Percentiles rank a stretch among this genome's conserved stretches.
Conservation (phyloP, 2,113 vertebrate species). For the Gambusia holbrooki region DNA sequence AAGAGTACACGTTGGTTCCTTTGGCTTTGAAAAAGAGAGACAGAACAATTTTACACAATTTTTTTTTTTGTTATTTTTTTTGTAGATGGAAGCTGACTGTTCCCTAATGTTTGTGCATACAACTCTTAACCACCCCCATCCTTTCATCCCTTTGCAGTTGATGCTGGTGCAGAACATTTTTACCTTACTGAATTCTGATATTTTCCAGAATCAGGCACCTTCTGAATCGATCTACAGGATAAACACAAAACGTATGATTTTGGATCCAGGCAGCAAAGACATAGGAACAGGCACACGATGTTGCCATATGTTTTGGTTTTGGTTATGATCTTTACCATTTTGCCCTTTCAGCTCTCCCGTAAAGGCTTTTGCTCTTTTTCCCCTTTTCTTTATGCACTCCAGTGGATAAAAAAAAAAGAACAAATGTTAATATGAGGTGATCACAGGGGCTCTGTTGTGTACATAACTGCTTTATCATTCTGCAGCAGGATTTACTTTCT, state of each 20-base stretch:
- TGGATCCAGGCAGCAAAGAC: constrained; percentile 4
- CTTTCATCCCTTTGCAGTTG: no score
- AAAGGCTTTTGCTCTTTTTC: constrained; percentile 2
- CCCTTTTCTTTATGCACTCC: constrained; percentile 43
- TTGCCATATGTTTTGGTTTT: constrained; percentile 3
- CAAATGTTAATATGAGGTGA: background rate
- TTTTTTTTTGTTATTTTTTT: background rate
- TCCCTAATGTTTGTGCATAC: background rate
- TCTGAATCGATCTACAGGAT: background rate
- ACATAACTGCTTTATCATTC: constrained; percentile 9
- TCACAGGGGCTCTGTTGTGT: background rate
- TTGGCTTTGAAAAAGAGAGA: constrained; percentile 23
- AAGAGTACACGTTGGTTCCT: constrained; percentile 27
- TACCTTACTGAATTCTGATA: background rate
- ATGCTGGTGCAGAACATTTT: background rate
- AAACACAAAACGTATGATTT: background rate
- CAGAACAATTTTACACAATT: constrained; percentile 18
- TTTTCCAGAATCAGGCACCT: background rate
- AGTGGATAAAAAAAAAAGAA: constrained; percentile 8
- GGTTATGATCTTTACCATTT: constrained; percentile 12
- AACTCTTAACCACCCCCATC: background rate
- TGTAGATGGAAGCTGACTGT: background rate
- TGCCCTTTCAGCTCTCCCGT: background rate
- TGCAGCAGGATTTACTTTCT: constrained; percentile 33
- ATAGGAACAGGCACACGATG: constrained; percentile 11